These are phyloP conservation scores for Mycetomoellerius zeteki DNA, from an alignment of 1,140 invertebrate genomes.

Conservation along the genomic window DNA sequence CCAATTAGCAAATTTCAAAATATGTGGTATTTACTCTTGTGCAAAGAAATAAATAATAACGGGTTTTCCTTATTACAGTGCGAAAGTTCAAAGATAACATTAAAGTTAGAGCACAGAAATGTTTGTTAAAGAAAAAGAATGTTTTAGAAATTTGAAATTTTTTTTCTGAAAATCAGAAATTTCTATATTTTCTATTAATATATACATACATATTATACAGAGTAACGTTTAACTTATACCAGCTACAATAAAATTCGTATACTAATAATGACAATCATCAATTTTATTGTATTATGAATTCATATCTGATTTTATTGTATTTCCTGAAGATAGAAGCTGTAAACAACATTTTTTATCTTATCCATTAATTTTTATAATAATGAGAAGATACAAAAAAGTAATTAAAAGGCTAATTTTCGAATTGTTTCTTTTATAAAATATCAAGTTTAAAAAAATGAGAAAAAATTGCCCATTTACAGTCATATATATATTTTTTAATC, in stretches of 20 bases:
- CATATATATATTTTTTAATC: too few relatives aligned
- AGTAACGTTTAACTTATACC: not conserved
- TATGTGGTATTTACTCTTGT: not conserved
- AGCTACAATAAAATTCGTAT: not conserved
- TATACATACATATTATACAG: not conserved
- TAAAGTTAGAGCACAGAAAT: too few relatives aligned
- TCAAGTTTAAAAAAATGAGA: too few relatives aligned
- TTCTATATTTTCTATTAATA: not conserved
- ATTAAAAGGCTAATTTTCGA: too few relatives aligned
- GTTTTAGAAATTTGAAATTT: not conserved
- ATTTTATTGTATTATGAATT: not conserved
- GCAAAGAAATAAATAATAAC: not conserved
- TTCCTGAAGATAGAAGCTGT: not conserved
- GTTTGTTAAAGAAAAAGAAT: not conserved
- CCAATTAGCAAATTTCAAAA: constrained; percentile 9
- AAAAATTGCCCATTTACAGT: too few relatives aligned
- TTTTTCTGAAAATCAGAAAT: not conserved
- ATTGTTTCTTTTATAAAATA: too few relatives aligned
- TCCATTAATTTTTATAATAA: not conserved
- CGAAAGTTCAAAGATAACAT: constrained; percentile 16
- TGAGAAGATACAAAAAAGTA: too few relatives aligned
- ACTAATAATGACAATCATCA: not conserved
- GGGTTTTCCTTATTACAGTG: not conserved
- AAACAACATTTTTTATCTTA: not conserved
- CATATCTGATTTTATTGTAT: not conserved